phyloP scores from a whole-genome alignment of 2,797 vertebrate species.

The Tolypeutes matacus region DNA sequence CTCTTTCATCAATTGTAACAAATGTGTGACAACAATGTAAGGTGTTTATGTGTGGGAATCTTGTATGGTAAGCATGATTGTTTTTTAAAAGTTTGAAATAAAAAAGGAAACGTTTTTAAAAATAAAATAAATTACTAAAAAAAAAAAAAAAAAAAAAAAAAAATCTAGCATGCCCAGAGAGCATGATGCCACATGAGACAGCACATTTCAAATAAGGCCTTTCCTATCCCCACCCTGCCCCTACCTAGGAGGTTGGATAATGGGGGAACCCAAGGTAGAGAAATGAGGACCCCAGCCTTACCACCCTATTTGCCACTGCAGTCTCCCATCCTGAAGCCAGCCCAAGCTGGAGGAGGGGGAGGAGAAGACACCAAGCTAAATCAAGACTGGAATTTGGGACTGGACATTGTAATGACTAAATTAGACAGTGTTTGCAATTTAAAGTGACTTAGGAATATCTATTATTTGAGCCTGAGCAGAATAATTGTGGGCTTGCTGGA shows the following conservation, averaged over 20 bases:
- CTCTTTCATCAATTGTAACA: too few species aligned
- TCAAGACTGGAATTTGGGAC: not conserved
- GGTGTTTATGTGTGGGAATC: too few species aligned
- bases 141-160: too few species aligned
- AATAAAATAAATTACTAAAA: too few species aligned
- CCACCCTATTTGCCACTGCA: not conserved
- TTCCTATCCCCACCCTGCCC: not conserved
- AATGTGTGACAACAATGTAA: too few species aligned
- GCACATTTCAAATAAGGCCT: not conserved
- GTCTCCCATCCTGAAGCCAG: not conserved
- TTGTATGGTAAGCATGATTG: too few species aligned
- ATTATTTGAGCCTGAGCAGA: not conserved
- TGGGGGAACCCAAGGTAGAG: not conserved
- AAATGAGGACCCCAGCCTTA: not conserved
- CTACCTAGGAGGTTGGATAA: not conserved
- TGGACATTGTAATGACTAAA: slow-evolving; percentile 51
- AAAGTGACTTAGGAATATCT: slow-evolving; percentile 31
- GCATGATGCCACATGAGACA: not conserved
- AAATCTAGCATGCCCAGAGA: not conserved
- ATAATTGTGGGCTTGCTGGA: not conserved
- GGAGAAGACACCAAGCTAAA: not conserved
- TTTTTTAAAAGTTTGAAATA: too few species aligned
- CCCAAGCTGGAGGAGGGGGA: not conserved
- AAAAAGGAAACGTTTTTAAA: too few species aligned
- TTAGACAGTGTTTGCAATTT: slow-evolving; percentile 12